Conservation (phyloP, 30 jellyfish, hydroid and myxozoan genomes). For the Sanderia malayensis region DNA sequence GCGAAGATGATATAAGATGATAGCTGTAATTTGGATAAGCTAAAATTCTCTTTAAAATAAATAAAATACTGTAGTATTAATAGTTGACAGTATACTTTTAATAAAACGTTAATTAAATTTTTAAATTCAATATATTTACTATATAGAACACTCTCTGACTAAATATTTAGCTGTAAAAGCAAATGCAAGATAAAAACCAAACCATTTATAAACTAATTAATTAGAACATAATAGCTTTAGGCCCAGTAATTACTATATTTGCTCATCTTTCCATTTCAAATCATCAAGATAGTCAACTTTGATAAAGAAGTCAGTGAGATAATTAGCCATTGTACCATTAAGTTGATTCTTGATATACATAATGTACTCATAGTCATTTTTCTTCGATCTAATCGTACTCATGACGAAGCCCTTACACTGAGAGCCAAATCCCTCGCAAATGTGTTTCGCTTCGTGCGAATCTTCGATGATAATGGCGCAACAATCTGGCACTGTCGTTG, state of each 20-base stretch:
- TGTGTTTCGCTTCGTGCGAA: slow-evolving; percentile 62
- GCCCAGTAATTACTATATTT: slow-evolving; percentile 20
- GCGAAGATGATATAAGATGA: too few relatives aligned
- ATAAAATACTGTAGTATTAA: too few relatives aligned
- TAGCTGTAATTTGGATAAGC: too few relatives aligned
- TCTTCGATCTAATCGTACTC: slow-evolving; percentile 59
- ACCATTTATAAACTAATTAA: too few relatives aligned
- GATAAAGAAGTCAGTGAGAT: slow-evolving; percentile 69
- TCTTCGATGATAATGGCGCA: slow-evolving; percentile 77
- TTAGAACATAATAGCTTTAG: too few relatives aligned
- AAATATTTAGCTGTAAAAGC: too few relatives aligned
- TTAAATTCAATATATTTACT: background rate
- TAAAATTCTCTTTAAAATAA: background rate
- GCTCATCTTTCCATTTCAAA: slow-evolving; percentile 55
- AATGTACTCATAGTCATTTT: slow-evolving; percentile 46
- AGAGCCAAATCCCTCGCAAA: slow-evolving; percentile 71
- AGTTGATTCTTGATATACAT: slow-evolving; percentile 61
- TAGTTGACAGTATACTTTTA: too few relatives aligned
- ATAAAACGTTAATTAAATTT: background rate
- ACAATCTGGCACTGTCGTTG: slow-evolving; percentile 61
- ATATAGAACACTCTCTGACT: too few relatives aligned
- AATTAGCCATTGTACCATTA: slow-evolving; percentile 59
- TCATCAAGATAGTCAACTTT: slow-evolving; percentile 58
- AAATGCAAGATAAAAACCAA: too few relatives aligned
- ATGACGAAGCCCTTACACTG: slow-evolving; percentile 80